phyloP scores from a whole-genome alignment of 1,140 invertebrate species.

The Saxidomus purpurata region DNA sequence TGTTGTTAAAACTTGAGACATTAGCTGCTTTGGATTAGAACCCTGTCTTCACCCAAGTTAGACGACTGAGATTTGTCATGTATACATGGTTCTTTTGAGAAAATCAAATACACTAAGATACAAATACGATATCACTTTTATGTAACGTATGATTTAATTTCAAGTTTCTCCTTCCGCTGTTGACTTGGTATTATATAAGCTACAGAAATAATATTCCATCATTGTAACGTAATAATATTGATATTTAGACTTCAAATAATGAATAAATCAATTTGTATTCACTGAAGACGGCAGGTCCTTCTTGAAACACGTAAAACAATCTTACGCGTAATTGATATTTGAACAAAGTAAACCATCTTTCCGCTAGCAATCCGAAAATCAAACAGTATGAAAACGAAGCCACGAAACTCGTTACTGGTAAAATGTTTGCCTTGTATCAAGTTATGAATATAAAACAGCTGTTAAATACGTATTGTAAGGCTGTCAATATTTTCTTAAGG shows the following conservation, averaged over 20 bases:
- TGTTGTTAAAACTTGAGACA: too few species aligned
- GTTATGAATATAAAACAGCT: conserved; percentile 69
- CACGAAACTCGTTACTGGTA: conserved; percentile 64
- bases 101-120: too few species aligned
- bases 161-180: too few species aligned
- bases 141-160: too few species aligned
- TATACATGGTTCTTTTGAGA: too few species aligned
- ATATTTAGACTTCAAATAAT: conserved; percentile 24
- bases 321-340: conserved; percentile 65
- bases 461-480: conserved; percentile 38
- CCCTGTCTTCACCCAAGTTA: too few species aligned
- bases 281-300: conserved; percentile 15
- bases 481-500: conserved; percentile 54
- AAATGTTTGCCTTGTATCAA: conserved; percentile 65
- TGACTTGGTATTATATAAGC: background rate
- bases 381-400: conserved; percentile 63
- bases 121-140: too few species aligned
- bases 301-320: conserved; percentile 68
- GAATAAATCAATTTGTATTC: conserved; percentile 1
- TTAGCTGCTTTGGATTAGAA: too few species aligned
- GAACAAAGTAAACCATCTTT: conserved; percentile 57
- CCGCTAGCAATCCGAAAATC: conserved; percentile 29
- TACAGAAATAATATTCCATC: background rate
- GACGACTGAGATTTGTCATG: too few species aligned
- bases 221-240: conserved; percentile 6